phyloP scores from a whole-genome alignment of 2,888 invertebrate genomes.

The Platycheirus rosarum region DNA sequence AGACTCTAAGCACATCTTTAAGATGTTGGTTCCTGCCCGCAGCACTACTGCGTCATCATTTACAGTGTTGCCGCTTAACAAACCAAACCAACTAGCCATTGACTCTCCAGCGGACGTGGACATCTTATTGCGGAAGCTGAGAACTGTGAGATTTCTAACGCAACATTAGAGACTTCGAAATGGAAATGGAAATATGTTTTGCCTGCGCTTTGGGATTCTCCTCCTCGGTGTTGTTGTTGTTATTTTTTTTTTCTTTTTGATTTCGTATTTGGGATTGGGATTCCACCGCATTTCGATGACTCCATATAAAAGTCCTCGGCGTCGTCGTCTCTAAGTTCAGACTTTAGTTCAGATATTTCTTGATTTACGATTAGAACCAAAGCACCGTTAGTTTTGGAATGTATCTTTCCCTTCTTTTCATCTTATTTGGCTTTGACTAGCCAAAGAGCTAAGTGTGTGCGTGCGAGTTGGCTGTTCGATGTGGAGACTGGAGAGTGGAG shows the following conservation, averaged over 20 bases:
- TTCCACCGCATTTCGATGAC: constrained; percentile 54
- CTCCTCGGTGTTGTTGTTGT: constrained; percentile 17
- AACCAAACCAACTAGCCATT: constrained; percentile 28
- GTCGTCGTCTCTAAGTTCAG: constrained; percentile 35
- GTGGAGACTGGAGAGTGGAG: background rate
- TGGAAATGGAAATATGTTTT: constrained; percentile 23
- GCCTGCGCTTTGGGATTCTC: constrained; percentile 61
- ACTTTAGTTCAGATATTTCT: constrained; percentile 62
- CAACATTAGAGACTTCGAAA: constrained; percentile 58
- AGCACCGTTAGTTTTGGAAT: constrained; percentile 70
- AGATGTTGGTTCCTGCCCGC: constrained; percentile 31
- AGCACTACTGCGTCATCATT: constrained; percentile 57
- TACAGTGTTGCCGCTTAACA: constrained; percentile 45
- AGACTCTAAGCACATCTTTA: constrained; percentile 31
- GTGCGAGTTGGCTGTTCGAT: constrained; percentile 8
- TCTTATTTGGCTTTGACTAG: constrained; percentile 11
- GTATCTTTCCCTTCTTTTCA: constrained; percentile 44
- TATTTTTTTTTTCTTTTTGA: constrained; percentile 24
- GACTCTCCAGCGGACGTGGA: constrained; percentile 24
- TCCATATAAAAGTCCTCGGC: constrained; percentile 27
- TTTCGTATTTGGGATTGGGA: constrained; percentile 38
- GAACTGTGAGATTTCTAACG: constrained; percentile 52
- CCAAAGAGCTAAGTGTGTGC: constrained; percentile 34
- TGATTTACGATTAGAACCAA: constrained; percentile 73
- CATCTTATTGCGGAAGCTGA: constrained; percentile 54